phyloP scores from a whole-genome alignment of 2,113 vertebrate species.

The Myotis davidii region DNA sequence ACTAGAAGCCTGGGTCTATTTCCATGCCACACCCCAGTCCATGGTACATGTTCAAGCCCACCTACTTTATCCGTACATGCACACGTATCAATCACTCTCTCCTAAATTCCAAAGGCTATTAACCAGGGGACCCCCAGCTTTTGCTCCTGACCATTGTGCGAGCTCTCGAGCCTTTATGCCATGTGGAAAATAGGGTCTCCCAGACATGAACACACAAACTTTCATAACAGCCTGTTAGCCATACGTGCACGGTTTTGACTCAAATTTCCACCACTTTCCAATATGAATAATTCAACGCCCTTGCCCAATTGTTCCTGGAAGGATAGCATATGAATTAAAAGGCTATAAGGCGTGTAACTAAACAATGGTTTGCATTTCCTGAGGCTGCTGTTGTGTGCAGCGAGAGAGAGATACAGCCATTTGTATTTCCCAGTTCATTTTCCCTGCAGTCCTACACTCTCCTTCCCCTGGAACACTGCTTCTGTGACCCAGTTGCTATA shows the following conservation, averaged over 20 bases:
- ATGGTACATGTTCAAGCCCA: neutral
- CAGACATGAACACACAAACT: constrained; percentile 43
- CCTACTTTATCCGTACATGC: constrained; percentile 5
- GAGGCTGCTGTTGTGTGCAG: constrained; percentile 68
- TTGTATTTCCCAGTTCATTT: constrained; percentile 77
- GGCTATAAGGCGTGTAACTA: constrained; percentile 79
- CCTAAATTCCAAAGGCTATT: constrained; percentile 42
- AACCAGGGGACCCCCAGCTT: neutral
- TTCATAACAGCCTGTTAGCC: constrained; percentile 75
- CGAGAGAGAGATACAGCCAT: constrained; percentile 69
- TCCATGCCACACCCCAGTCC: neutral
- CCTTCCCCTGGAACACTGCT: constrained; percentile 84
- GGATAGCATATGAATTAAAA: constrained; percentile 83
- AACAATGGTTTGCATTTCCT: constrained; percentile 80
- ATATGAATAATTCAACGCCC: constrained; percentile 83
- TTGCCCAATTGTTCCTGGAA: constrained; percentile 81
- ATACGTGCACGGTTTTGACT: constrained; percentile 46
- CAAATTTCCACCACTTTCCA: constrained; percentile 82
- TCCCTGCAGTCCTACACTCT: constrained; percentile 79
- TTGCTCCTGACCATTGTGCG: neutral
- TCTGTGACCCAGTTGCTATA: constrained; percentile 94
- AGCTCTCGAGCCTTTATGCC: neutral
- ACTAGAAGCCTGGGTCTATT: neutral
- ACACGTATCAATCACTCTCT: constrained; percentile 63
- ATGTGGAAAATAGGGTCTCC: neutral